These are phyloP conservation scores for Brachionichthys hirsutus DNA, from an alignment of 2,113 vertebrate species.

Conservation along the genomic window DNA sequence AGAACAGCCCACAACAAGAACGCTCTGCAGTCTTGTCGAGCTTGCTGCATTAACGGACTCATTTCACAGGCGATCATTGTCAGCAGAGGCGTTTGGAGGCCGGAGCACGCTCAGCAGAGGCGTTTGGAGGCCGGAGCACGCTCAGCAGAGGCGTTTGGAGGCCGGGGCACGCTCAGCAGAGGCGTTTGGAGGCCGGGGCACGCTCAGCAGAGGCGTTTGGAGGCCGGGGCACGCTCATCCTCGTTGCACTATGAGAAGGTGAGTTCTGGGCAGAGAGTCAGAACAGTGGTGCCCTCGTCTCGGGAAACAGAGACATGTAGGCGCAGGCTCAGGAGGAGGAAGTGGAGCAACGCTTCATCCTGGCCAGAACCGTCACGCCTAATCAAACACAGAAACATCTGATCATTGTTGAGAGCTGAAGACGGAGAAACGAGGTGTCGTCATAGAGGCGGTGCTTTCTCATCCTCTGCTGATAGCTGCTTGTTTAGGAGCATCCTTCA, in stretches of 20 bases:
- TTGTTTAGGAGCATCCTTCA: slow-evolving; percentile 1
- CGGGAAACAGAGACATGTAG: slow-evolving; percentile 46
- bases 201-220: slow-evolving; percentile 79
- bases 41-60: slow-evolving; percentile 85
- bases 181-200: slow-evolving; percentile 76
- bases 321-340: slow-evolving; percentile 21
- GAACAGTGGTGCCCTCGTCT: slow-evolving; percentile 80
- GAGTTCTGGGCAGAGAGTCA: slow-evolving; percentile 84
- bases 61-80: slow-evolving; percentile 92
- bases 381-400: slow-evolving; percentile 86
- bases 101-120: slow-evolving; percentile 74
- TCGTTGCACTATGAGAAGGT: slow-evolving; percentile 69
- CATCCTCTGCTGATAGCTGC: slow-evolving; percentile 5
- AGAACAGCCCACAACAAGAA: slow-evolving; percentile 61
- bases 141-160: slow-evolving; percentile 79
- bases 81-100: slow-evolving; percentile 83
- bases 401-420: slow-evolving; percentile 84
- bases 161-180: slow-evolving; percentile 74
- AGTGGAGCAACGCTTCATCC: no score
- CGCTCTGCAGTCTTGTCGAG: slow-evolving; percentile 78
- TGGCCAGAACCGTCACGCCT: slow-evolving; percentile 63
- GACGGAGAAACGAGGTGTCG: slow-evolving; percentile 47
- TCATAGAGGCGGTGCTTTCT: slow-evolving; percentile 2
- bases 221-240: slow-evolving; percentile 74
- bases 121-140: slow-evolving; percentile 75